A percentile compares a stretch with the other conserved stretches of the same genome.
Conservation (phyloP, 2,888 invertebrate genomes). For the Mayetiola destructor region DNA sequence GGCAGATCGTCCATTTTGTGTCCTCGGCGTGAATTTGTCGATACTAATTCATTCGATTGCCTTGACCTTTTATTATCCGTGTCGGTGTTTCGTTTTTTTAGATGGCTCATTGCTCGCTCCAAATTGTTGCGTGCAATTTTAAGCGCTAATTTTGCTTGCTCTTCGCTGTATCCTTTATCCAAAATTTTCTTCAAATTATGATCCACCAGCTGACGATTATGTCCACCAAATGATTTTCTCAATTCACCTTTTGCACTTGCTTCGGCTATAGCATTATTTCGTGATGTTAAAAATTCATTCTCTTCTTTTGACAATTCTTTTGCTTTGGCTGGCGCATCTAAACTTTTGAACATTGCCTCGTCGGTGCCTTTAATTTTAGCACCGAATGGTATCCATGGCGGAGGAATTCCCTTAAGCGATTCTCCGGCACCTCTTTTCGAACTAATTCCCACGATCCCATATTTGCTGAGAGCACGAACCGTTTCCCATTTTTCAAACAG, state of each 20-base stretch:
- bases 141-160: conserved; percentile 60
- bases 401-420: conserved; percentile 53
- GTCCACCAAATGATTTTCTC: conserved; percentile 50
- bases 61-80: conserved; percentile 1
- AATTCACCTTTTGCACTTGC: conserved; percentile 55
- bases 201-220: conserved; percentile 52
- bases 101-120: conserved; percentile 51
- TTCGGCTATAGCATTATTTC: conserved; percentile 80
- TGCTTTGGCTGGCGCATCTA: conserved; percentile 44
- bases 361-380: conserved; percentile 48
- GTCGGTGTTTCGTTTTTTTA: conserved; percentile 40
- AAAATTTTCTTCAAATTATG: conserved; percentile 64
- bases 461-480: conserved; percentile 47
- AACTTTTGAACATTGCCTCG: conserved; percentile 56
- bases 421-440: background rate
- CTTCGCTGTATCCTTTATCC: conserved; percentile 62
- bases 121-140: conserved; percentile 57
- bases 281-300: conserved; percentile 75
- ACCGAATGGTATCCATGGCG: conserved; percentile 86
- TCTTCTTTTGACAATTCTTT: conserved; percentile 47
- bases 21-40: conserved; percentile 28
- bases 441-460: conserved; percentile 28
- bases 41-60: conserved; percentile 11
- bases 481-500: conserved; percentile 83
- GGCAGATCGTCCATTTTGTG: conserved; percentile 34